phyloP scores from a whole-genome alignment of 2,888 invertebrate species.

The Tenthredo mesomela region DNA sequence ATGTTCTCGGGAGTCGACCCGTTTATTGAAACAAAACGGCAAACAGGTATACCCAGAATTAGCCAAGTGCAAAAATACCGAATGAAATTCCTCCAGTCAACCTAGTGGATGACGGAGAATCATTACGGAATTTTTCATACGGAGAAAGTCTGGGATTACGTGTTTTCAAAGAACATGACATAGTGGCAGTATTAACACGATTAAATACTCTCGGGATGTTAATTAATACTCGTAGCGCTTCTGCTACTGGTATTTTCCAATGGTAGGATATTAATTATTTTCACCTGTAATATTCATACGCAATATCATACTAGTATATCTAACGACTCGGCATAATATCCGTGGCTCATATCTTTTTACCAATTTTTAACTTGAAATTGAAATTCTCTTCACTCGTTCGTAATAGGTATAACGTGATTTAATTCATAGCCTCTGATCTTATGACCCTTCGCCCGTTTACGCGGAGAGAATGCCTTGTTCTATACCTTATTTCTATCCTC shows the following conservation, averaged over 20 bases:
- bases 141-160: slow-evolving; percentile 10
- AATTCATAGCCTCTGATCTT: slow-evolving; percentile 42
- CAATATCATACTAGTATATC: neutral
- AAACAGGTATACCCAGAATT: slow-evolving; percentile 16
- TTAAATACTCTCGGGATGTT: neutral
- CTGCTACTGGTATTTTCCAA: slow-evolving; percentile 9
- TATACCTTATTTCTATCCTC: slow-evolving; percentile 47
- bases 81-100: neutral
- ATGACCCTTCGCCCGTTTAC: slow-evolving; percentile 41
- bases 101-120: neutral
- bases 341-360: too few species aligned
- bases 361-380: neutral
- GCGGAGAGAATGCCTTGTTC: slow-evolving; percentile 47
- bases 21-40: slow-evolving; percentile 17
- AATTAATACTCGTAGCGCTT: neutral
- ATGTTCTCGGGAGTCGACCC: slow-evolving; percentile 22
- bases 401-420: slow-evolving; percentile 47
- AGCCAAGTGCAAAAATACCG: neutral
- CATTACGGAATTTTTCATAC: slow-evolving; percentile 18
- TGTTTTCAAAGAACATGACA: slow-evolving; percentile 11
- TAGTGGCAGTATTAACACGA: neutral
- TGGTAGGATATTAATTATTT: slow-evolving; percentile 2
- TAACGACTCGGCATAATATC: neutral
- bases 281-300: neutral
- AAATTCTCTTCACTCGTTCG: slow-evolving; percentile 40